These are phyloP conservation scores for Podarcis muralis DNA, from an alignment of 2,113 vertebrate genomes.

Conservation along the genomic window DNA sequence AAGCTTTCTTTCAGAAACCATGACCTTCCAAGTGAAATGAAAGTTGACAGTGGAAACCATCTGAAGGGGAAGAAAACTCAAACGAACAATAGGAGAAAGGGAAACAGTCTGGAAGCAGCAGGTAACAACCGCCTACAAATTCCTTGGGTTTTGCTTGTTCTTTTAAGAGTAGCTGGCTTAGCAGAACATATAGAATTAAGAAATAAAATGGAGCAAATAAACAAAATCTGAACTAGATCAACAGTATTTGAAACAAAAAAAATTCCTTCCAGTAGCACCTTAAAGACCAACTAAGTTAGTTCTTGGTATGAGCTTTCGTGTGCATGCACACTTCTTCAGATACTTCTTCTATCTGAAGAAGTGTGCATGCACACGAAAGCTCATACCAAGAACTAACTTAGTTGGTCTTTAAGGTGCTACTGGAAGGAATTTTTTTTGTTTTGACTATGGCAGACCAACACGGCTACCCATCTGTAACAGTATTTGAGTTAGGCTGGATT, in stretches of 20 bases:
- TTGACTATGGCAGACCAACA: too few relatives aligned
- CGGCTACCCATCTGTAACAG: too few relatives aligned
- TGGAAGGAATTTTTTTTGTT: too few relatives aligned
- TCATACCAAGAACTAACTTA: too few relatives aligned
- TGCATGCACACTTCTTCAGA: too few relatives aligned
- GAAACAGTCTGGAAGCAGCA: neutral
- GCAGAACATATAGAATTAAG: neutral
- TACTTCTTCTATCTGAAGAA: too few relatives aligned
- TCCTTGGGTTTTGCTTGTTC: neutral
- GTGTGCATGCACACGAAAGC: too few relatives aligned
- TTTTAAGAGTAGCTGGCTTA: neutral
- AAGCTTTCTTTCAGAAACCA: conserved; percentile 52
- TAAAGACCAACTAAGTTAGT: too few relatives aligned
- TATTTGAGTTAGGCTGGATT: conserved; percentile 37
- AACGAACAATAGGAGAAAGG: conserved; percentile 10
- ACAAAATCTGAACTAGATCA: neutral
- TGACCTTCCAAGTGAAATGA: conserved; percentile 56
- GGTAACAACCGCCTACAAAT: neutral
- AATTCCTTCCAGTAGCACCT: too few relatives aligned
- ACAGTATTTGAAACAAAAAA: neutral
- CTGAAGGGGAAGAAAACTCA: conserved; percentile 55
- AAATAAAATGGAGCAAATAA: neutral
- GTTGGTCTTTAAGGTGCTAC: too few relatives aligned
- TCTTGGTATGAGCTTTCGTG: too few relatives aligned
- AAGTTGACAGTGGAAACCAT: conserved; percentile 58